Conservation (phyloP, 2,888 invertebrate genomes). For the Blera fallax region DNA sequence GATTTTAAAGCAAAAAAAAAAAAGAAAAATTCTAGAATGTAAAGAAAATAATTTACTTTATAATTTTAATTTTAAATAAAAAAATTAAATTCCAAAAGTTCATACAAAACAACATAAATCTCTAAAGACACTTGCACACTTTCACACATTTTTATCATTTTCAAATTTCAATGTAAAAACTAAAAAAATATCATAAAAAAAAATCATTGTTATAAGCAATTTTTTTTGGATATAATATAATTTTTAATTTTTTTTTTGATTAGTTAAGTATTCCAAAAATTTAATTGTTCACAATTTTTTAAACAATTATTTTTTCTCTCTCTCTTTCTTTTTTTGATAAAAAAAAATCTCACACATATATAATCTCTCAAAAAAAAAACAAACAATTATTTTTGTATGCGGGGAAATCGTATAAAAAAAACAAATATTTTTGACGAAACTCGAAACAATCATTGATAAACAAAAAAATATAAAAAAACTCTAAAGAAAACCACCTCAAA, state of each 20-base stretch:
- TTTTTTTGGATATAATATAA: conserved; percentile 75
- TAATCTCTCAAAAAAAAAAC: conserved; percentile 73
- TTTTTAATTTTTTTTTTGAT: conserved; percentile 58
- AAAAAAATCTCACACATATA: conserved; percentile 73
- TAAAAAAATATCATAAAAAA: conserved; percentile 62
- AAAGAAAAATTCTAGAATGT: not conserved
- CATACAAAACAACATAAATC: conserved; percentile 62
- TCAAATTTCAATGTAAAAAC: conserved; percentile 66
- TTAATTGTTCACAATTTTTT: conserved; percentile 59
- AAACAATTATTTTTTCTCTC: conserved; percentile 67
- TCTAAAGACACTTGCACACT: conserved; percentile 45
- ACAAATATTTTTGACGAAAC: conserved; percentile 63
- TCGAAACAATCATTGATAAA: conserved; percentile 72
- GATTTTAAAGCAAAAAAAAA: not conserved
- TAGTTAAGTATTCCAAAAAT: conserved; percentile 40
- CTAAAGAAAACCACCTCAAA: conserved; percentile 81
- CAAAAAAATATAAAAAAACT: conserved; percentile 73
- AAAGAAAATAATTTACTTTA: conserved; percentile 48
- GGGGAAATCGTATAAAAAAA: conserved; percentile 60
- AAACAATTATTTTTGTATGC: conserved; percentile 61
- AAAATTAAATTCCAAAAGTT: conserved; percentile 67
- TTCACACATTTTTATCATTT: conserved; percentile 67
- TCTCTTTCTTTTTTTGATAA: conserved; percentile 73
- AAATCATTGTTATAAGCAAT: conserved; percentile 43
- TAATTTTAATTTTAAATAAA: conserved; percentile 72